These are phyloP conservation scores for Laterallus jamaicensis DNA, from an alignment of 2,113 vertebrate genomes.

Conservation along the genomic window DNA sequence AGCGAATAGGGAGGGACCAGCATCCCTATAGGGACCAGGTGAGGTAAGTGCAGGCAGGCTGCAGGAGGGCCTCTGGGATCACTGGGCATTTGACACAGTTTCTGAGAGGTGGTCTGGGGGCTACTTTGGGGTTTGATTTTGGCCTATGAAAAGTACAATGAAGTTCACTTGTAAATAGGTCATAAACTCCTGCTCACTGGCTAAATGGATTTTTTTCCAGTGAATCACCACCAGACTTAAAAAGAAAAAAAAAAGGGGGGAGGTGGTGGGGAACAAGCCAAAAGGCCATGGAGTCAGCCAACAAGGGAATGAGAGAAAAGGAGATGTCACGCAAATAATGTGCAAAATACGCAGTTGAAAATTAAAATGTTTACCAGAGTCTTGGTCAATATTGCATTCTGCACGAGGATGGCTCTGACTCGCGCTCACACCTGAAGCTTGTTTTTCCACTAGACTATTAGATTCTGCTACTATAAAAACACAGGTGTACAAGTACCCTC, in stretches of 20 bases:
- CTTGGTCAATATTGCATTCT: not conserved
- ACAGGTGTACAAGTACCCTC: not conserved
- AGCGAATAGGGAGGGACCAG: not conserved
- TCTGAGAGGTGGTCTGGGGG: not conserved
- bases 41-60: not conserved
- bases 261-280: not conserved
- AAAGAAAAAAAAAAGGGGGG: not conserved
- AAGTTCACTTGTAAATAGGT: constrained; percentile 20
- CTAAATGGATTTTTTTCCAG: constrained; percentile 14
- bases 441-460: not conserved
- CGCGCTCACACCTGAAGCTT: not conserved
- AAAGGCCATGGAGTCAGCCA: constrained; percentile 41
- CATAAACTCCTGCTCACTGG: constrained; percentile 10
- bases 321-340: not conserved
- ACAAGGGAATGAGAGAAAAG: not conserved
- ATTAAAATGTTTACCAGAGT: constrained; percentile 8
- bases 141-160: not conserved
- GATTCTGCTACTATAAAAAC: not conserved
- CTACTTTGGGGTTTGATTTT: not conserved
- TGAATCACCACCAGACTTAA: not conserved
- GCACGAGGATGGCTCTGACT: not conserved
- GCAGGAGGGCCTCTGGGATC: not conserved
- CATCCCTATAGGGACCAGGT: not conserved
- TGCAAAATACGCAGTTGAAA: not conserved
- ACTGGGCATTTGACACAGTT: not conserved